Evolutionary conservation across 2,113 vertebrate species (phyloP).

Genomic region (Dissostichus mawsoni): DNA sequence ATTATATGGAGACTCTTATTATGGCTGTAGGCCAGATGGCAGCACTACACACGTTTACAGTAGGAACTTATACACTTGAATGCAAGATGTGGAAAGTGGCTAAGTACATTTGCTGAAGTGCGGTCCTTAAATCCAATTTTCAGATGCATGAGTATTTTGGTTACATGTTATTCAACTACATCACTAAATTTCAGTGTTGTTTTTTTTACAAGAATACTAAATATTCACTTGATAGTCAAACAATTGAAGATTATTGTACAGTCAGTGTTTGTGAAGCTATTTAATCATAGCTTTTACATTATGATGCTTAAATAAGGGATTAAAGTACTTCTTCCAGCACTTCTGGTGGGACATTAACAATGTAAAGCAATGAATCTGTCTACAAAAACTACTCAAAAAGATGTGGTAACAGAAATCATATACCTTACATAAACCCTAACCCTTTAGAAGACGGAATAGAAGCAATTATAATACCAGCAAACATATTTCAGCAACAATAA

Average conservation of each 20-base stretch:
- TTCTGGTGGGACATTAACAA: background rate
- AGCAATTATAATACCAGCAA: background rate
- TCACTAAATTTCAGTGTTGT: background rate
- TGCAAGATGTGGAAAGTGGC: background rate
- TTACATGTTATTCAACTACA: background rate
- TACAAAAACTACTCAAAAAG: background rate
- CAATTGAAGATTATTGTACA: background rate
- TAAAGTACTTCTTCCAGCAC: background rate
- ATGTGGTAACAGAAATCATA: background rate
- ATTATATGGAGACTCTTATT: slow-evolving; percentile 25
- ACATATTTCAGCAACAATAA: slow-evolving; percentile 11
- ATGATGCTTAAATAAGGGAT: background rate
- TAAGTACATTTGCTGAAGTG: background rate
- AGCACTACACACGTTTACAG: slow-evolving; percentile 11
- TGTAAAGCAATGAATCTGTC: background rate
- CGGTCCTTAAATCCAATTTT: background rate
- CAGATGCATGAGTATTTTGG: background rate
- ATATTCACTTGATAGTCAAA: no score
- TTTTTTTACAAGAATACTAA: no score
- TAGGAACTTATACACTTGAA: background rate
- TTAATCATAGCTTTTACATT: no score
- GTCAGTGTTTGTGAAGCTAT: no score
- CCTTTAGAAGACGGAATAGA: slow-evolving; percentile 1
- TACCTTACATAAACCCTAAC: background rate
- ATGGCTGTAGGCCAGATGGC: slow-evolving; percentile 43